phyloP scores from a whole-genome alignment of 2,797 vertebrate species.

The Paguma larvata region DNA sequence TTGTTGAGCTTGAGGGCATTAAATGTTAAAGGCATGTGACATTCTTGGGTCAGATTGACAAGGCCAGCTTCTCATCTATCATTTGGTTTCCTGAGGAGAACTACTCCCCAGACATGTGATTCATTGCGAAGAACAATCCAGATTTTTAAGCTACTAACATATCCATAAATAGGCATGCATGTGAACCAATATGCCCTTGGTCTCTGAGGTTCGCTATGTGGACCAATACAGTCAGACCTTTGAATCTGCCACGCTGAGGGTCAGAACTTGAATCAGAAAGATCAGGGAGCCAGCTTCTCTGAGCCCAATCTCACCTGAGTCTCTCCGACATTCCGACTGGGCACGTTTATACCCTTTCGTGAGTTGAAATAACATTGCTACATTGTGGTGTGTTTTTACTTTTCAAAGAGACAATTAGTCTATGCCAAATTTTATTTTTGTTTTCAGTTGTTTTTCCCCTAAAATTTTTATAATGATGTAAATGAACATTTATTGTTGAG shows the following conservation, averaged over 20 bases:
- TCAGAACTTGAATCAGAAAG: not conserved
- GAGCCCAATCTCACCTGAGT: not conserved
- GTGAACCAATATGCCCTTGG: not conserved
- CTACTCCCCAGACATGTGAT: not conserved
- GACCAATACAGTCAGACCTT: not conserved
- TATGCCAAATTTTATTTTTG: not conserved
- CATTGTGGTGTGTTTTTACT: not conserved
- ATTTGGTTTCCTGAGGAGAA: slow-evolving; percentile 61
- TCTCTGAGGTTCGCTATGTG: not conserved
- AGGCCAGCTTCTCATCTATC: slow-evolving; percentile 52
- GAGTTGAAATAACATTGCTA: not conserved
- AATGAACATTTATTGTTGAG: not conserved
- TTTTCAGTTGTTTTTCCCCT: not conserved
- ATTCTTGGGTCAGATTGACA: slow-evolving; percentile 44
- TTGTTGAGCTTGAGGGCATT: not conserved
- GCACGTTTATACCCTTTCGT: not conserved
- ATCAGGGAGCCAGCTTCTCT: not conserved
- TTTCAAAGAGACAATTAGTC: not conserved
- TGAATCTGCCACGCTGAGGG: not conserved
- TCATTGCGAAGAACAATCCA: slow-evolving; percentile 47
- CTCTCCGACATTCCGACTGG: not conserved
- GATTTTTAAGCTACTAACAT: slow-evolving; percentile 45
- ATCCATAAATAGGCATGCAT: slow-evolving; percentile 38
- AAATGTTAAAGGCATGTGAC: slow-evolving; percentile 27
- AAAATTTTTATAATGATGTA: not conserved